A percentile compares a stretch with the other conserved stretches of the same genome.
These are phyloP conservation scores for Zonotrichia leucophrys DNA, from an alignment of 2,113 vertebrate species.

Conservation along the genomic window DNA sequence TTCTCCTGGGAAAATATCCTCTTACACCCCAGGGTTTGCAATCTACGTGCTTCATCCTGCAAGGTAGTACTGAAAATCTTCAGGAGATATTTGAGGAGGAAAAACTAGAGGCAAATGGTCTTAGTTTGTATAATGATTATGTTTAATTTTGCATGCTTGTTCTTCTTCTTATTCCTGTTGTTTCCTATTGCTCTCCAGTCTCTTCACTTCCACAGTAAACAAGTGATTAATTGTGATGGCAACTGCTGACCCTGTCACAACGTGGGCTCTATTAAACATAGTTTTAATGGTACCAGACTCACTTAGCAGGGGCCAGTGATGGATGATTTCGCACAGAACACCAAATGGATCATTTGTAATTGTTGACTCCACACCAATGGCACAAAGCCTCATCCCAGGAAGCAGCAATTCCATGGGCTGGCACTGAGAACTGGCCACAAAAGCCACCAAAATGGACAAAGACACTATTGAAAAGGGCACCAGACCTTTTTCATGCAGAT, in stretches of 20 bases:
- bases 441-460: neutral
- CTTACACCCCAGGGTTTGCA: fast-evolving
- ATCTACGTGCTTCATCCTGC: neutral
- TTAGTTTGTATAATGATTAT: neutral
- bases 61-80: neutral
- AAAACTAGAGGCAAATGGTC: neutral
- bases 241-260: neutral
- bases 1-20: neutral
- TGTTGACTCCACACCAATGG: neutral
- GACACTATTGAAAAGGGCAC: fast-evolving
- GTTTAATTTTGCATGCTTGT: neutral
- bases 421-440: neutral
- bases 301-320: neutral
- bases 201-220: neutral
- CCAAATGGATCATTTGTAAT: neutral
- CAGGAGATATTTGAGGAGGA: neutral
- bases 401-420: neutral
- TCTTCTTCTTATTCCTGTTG: neutral
- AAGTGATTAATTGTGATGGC: neutral
- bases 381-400: neutral
- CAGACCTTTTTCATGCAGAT: fast-evolving
- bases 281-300: neutral
- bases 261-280: neutral
- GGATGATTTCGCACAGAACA: neutral
- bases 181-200: neutral